Evolutionary conservation across 2,888 invertebrate genomes (phyloP), one percentile per base, ranked within the genome.

Genomic region (Rhyacophila evoluta): DNA sequence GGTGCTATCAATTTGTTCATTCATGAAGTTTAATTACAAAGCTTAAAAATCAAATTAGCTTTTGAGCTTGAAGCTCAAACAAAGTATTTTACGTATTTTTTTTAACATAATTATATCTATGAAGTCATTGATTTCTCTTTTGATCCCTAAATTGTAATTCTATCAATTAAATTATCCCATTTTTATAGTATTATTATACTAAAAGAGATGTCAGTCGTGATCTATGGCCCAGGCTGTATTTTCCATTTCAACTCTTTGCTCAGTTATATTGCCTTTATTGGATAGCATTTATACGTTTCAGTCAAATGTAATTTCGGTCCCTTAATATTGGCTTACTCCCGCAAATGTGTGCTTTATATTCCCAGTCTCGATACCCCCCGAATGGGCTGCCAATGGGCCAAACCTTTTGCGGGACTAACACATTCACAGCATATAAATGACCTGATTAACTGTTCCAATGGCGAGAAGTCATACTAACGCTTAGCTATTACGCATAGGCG

Each of bases 271-370:
- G 55, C 55, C 55, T 55, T 55, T 55, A 55, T 55, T 55, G 55
- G 10, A 19, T 8, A 55, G 55, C 55, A 25, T 55, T 55, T 55
- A 55, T 55, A 55, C 55, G 55, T 55, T 55, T 55, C 19, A 55
- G 55, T 55, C 55, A 55, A 55, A 55, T 55, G 55, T 55, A 55
- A 55, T 55, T 55, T 55, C 15, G 55, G 55, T 55, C 55, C 55
- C 25, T 25, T 19, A 55, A 55, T 55, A 55, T 55, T 55, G 55
- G 55, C 19, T 55, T 28, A 29, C 69, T 28, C 29, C 69, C 69
- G 33, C 69, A 69, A 69, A 69, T 69, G 69, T 33, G 69, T 69
- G 69, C 69, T 69, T 69, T 69, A 69, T 69, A 69, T 69, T 11
- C 69, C 69, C 29, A n/a, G 69, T n/a, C 69, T 69, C 29, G 12